Conservation (phyloP, 2,888 invertebrate genomes). For the Doris montereyensis region DNA sequence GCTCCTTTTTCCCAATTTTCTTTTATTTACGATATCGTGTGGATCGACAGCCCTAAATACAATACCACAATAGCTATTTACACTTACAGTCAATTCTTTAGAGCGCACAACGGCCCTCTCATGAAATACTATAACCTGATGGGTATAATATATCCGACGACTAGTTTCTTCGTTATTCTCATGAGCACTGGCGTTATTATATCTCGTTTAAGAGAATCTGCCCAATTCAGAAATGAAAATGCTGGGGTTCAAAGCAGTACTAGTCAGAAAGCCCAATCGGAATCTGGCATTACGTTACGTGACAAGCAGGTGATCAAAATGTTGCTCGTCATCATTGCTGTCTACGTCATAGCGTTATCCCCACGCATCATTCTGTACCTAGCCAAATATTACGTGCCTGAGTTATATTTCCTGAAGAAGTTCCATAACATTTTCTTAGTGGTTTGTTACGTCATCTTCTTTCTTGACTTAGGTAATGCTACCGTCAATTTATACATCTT, state of each 20-base stretch:
- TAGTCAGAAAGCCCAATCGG: neutral
- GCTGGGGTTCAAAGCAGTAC: slow-evolving; percentile 2
- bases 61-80: slow-evolving; percentile 32
- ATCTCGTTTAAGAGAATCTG: slow-evolving; percentile 15
- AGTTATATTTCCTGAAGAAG: slow-evolving; percentile 32
- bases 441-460: slow-evolving; percentile 8
- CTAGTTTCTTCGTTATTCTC: slow-evolving; percentile 27
- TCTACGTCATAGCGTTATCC: slow-evolving; percentile 26
- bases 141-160: slow-evolving; percentile 32
- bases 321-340: slow-evolving; percentile 31
- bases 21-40: slow-evolving; percentile 36
- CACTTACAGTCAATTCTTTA: slow-evolving; percentile 18
- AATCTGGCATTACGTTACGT: neutral
- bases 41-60: slow-evolving; percentile 18
- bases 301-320: slow-evolving; percentile 38
- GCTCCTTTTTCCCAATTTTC: slow-evolving; percentile 27
- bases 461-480: slow-evolving; percentile 32
- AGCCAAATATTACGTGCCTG: slow-evolving; percentile 31
- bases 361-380: slow-evolving; percentile 32
- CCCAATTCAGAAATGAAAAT: slow-evolving; percentile 20
- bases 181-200: slow-evolving; percentile 27
- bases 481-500: slow-evolving; percentile 31
- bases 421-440: slow-evolving; percentile 37
- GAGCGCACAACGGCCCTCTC: slow-evolving; percentile 18
- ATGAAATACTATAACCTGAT: slow-evolving; percentile 37